phyloP scores from a whole-genome alignment of 2,888 invertebrate genomes.

The Caenorhabditis sp. region DNA sequence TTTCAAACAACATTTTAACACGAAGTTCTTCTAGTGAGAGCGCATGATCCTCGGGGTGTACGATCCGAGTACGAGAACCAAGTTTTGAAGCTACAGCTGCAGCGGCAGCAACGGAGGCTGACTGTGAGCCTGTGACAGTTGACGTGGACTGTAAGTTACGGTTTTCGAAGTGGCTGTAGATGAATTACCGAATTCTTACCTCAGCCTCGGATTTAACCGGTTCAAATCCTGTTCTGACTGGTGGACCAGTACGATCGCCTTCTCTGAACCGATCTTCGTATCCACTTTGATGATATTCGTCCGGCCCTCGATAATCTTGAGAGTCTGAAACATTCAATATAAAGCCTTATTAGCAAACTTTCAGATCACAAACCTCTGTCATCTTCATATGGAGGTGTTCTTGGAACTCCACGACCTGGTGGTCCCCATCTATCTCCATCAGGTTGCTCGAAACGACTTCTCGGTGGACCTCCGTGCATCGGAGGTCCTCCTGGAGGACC shows the following conservation, averaged over 20 bases:
- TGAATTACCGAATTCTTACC: neutral
- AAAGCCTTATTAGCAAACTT: neutral
- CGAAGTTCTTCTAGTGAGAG: constrained; percentile 87
- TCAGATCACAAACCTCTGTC: constrained; percentile 19
- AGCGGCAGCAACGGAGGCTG: constrained; percentile 25
- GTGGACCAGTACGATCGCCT: constrained; percentile 23
- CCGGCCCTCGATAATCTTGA: constrained; percentile 29
- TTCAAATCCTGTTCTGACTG: constrained; percentile 37
- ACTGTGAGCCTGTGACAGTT: neutral
- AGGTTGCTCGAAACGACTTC: constrained; percentile 58
- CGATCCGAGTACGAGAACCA: constrained; percentile 87
- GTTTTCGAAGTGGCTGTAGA: neutral
- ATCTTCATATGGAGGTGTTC: constrained; percentile 62
- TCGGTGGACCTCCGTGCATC: constrained; percentile 3
- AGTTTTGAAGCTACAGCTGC: constrained; percentile 67
- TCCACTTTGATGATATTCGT: constrained; percentile 30
- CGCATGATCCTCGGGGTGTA: constrained; percentile 93
- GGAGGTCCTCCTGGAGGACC: constrained; percentile 15
- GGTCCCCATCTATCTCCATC: constrained; percentile 42
- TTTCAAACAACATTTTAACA: constrained; percentile 56
- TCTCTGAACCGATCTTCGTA: constrained; percentile 56
- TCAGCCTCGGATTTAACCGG: constrained; percentile 36
- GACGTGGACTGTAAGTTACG: constrained; percentile 10
- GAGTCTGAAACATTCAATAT: constrained; percentile 17
- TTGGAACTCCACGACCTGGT: constrained; percentile 26